Conservation (phyloP, 1,140 invertebrate species). For the Choristoneura fumiferana region DNA sequence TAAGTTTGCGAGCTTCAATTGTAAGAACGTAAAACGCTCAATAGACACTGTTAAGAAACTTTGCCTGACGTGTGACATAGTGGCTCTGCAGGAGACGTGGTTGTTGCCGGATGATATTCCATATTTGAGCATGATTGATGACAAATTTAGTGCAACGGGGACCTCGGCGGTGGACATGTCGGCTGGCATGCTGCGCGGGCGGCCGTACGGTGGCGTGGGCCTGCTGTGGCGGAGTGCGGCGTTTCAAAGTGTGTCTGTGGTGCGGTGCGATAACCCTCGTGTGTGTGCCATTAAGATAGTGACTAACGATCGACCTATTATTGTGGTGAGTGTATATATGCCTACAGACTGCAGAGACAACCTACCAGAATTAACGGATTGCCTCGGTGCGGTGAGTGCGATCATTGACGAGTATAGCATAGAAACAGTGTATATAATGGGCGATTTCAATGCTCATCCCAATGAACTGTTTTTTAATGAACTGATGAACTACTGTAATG, state of each 20-base stretch:
- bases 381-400: background rate
- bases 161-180: too few species aligned
- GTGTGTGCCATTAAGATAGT: conserved; percentile 5
- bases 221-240: background rate
- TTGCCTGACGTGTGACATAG: too few species aligned
- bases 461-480: background rate
- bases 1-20: too few species aligned
- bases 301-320: background rate
- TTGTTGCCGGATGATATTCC: too few species aligned
- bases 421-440: background rate
- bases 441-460: conserved; percentile 19
- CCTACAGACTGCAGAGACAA: background rate
- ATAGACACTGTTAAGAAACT: too few species aligned
- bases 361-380: background rate
- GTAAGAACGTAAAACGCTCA: too few species aligned
- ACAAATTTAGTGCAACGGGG: too few species aligned
- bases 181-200: background rate
- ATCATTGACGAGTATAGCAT: background rate
- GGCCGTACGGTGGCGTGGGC: conserved; percentile 2
- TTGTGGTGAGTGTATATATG: conserved; percentile 10
- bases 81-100: too few species aligned
- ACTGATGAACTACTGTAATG: background rate
- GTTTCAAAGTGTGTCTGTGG: background rate
- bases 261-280: background rate
- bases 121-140: too few species aligned